These are phyloP conservation scores for Callionymus lyra DNA, from an alignment of 2,113 vertebrate genomes.

Conservation along the genomic window DNA sequence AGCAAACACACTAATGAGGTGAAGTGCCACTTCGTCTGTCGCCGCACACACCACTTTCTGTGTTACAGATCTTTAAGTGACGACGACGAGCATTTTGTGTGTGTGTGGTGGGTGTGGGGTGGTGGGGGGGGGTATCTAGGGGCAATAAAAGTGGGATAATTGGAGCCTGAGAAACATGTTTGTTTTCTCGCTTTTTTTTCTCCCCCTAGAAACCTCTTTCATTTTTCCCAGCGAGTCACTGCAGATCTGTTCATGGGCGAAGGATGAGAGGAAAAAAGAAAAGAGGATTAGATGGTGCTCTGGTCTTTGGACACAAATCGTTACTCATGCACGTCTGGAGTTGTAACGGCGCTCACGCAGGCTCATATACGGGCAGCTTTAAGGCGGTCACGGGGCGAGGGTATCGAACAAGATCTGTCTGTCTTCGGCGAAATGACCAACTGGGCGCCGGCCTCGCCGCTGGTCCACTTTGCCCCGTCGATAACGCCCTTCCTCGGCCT, in stretches of 20 bases:
- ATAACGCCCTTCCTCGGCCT: conserved; percentile 36
- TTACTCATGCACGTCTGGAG: conserved; percentile 13
- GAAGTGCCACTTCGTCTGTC: too few species aligned
- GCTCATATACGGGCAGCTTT: conserved; percentile 17
- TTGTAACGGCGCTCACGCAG: too few species aligned
- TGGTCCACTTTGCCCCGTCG: conserved; percentile 38
- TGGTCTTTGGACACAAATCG: conserved; percentile 39
- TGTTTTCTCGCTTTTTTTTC: conserved; percentile 44
- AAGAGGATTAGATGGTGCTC: conserved; percentile 56
- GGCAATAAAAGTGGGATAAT: conserved; percentile 61
- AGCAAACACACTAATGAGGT: neutral
- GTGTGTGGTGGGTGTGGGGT: conserved; percentile 10
- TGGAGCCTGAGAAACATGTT: conserved; percentile 63
- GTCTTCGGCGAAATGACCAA: conserved; percentile 51
- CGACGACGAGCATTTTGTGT: conserved; percentile 16
- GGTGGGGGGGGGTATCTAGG: conserved; percentile 22
- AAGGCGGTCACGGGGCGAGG: conserved; percentile 24
- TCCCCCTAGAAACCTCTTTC: conserved; percentile 20
- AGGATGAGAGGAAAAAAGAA: conserved; percentile 39
- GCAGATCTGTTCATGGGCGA: conserved; percentile 49
- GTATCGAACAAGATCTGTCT: conserved; percentile 53
- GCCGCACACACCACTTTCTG: too few species aligned
- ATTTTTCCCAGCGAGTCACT: conserved; percentile 47
- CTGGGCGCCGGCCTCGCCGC: conserved; percentile 36
- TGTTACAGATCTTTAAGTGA: too few species aligned